Conservation (phyloP, 2,113 vertebrate species). For the Cebus imitator region DNA sequence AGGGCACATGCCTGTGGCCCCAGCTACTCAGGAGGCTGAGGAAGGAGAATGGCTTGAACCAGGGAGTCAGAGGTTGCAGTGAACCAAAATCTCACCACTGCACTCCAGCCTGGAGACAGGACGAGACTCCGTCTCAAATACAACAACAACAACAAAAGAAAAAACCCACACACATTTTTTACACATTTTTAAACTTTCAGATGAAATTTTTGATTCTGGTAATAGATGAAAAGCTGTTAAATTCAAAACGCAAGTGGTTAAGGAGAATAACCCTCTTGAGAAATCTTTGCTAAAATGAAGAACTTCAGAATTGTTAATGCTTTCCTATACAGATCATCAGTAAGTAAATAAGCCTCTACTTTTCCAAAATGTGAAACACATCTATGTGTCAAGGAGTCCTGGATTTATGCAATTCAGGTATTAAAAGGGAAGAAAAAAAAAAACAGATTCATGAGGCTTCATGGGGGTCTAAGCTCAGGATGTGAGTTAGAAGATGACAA, state of each 20-base stretch:
- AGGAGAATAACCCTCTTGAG: background rate
- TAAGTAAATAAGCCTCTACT: background rate
- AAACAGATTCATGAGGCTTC: background rate
- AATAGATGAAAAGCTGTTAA: background rate
- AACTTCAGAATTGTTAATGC: background rate
- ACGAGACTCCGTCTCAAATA: no score
- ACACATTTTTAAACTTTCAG: background rate
- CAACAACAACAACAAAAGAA: no score
- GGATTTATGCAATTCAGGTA: background rate
- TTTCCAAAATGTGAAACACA: background rate
- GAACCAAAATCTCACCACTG: no score
- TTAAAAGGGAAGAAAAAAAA: background rate
- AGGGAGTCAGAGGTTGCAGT: no score
- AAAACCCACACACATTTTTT: no score
- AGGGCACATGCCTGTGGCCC: no score
- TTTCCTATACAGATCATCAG: background rate
- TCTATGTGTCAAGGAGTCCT: background rate
- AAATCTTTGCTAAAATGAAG: background rate
- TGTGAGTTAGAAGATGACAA: background rate
- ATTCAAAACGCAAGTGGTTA: background rate
- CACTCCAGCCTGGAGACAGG: no score
- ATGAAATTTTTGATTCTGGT: background rate
- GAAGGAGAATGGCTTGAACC: no score
- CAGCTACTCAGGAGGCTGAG: no score
- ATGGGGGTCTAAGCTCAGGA: background rate